phyloP scores from a whole-genome alignment of 2,113 vertebrate species.

The Zootoca vivipara region DNA sequence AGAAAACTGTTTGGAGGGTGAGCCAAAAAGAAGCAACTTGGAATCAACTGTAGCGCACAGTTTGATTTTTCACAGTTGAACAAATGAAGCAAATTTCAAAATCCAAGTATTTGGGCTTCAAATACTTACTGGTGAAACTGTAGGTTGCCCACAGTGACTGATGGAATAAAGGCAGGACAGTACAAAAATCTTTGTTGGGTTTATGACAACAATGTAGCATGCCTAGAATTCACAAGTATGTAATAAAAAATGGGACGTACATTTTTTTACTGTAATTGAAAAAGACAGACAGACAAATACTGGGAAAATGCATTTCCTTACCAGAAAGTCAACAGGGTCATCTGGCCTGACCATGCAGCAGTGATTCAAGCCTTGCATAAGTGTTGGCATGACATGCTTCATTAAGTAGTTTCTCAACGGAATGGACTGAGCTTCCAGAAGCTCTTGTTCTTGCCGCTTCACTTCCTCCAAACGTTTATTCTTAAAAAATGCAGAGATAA shows the following conservation, averaged over 20 bases:
- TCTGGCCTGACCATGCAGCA: constrained; percentile 83
- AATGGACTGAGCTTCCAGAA: constrained; percentile 79
- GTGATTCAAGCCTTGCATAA: constrained; percentile 85
- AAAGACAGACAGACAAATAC: not conserved
- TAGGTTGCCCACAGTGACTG: not conserved
- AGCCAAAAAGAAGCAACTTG: no score
- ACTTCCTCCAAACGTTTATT: constrained; percentile 75
- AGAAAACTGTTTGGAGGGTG: no score
- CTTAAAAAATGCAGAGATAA: constrained; percentile 63
- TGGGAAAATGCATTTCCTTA: constrained; percentile 61
- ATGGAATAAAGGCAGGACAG: not conserved
- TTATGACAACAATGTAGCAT: not conserved
- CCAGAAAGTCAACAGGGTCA: constrained; percentile 92
- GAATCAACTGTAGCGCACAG: no score
- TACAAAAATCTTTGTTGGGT: no score
- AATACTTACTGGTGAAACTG: not conserved
- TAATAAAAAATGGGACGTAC: not conserved
- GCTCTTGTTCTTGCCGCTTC: constrained; percentile 80
- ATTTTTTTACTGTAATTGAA: not conserved
- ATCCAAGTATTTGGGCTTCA: not conserved
- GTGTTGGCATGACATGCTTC: constrained; percentile 87
- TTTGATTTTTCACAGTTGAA: not conserved
- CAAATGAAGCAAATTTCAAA: not conserved
- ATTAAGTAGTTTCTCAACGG: constrained; percentile 86
- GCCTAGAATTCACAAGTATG: not conserved